Conservation (phyloP, 2,797 vertebrate genomes). For the Channallabes apus region DNA sequence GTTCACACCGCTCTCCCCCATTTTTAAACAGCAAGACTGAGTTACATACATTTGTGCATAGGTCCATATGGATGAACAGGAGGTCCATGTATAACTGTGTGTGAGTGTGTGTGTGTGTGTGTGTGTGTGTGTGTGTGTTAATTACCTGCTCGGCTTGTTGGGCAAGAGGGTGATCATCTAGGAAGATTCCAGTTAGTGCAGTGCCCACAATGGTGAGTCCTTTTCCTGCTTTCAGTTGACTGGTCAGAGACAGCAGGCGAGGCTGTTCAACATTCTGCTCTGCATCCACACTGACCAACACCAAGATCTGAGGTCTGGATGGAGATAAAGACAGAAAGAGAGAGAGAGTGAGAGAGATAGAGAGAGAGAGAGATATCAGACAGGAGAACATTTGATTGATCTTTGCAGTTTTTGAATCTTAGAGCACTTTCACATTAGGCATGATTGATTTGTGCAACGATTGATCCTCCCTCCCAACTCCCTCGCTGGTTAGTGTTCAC, state of each 20-base stretch:
- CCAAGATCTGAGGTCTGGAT: conserved; percentile 88
- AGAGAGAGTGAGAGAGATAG: neutral
- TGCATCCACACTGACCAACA: conserved; percentile 86
- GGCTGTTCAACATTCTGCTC: conserved; percentile 94
- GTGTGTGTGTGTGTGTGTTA: neutral
- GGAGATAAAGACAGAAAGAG: conserved; percentile 16
- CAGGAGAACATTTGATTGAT: neutral
- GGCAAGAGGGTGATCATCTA: conserved; percentile 84
- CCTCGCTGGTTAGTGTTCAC: too few relatives aligned
- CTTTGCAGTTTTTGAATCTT: neutral
- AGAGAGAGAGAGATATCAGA: neutral
- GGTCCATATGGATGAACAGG: neutral
- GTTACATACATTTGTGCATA: neutral
- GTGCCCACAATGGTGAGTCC: conserved; percentile 95
- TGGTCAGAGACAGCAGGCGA: conserved; percentile 92
- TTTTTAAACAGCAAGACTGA: neutral
- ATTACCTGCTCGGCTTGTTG: conserved; percentile 90
- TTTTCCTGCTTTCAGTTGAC: conserved; percentile 94
- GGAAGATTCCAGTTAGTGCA: conserved; percentile 86
- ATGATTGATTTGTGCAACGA: too few relatives aligned
- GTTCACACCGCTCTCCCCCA: neutral
- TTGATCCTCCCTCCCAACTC: too few relatives aligned
- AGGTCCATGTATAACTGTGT: neutral
- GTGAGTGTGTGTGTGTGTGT: neutral
- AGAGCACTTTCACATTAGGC: neutral